These are phyloP conservation scores for Henicopernis longicauda DNA, from an alignment of 2,113 vertebrate genomes.

Conservation along the genomic window DNA sequence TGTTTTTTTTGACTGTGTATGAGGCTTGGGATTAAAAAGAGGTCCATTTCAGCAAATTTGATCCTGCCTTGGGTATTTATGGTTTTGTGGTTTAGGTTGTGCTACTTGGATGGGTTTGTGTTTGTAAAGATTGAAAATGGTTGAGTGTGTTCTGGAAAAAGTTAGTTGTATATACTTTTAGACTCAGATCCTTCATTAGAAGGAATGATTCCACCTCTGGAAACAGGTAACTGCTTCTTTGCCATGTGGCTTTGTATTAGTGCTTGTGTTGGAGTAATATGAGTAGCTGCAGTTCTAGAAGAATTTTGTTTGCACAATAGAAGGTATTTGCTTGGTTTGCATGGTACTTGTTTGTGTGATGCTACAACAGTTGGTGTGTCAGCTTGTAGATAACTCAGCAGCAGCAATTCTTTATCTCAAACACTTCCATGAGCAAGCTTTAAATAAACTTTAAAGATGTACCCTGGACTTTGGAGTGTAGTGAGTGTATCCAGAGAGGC, in stretches of 20 bases:
- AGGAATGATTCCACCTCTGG: background rate
- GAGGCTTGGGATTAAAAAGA: background rate
- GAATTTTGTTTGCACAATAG: background rate
- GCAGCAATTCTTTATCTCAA: background rate
- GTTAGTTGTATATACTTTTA: background rate
- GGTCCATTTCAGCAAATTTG: background rate
- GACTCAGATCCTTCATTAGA: constrained; percentile 30
- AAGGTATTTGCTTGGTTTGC: background rate
- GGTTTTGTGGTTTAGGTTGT: constrained; percentile 4
- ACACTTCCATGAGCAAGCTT: background rate
- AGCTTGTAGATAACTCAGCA: background rate
- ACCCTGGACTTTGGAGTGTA: background rate
- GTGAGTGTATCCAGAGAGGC: background rate
- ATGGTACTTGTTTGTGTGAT: background rate
- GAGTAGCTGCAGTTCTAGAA: background rate
- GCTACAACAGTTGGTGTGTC: background rate
- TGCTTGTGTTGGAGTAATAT: background rate
- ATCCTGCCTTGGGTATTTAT: background rate
- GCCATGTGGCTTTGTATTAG: background rate
- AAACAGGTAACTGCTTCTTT: constrained; percentile 31
- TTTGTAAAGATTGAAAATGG: background rate
- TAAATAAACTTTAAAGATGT: background rate
- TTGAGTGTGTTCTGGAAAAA: background rate
- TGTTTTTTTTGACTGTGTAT: background rate
- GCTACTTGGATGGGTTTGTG: background rate